Base-by-base conservation (phyloP, 64 coral and sea anemone genomes). In the Porites australiensis region DNA sequence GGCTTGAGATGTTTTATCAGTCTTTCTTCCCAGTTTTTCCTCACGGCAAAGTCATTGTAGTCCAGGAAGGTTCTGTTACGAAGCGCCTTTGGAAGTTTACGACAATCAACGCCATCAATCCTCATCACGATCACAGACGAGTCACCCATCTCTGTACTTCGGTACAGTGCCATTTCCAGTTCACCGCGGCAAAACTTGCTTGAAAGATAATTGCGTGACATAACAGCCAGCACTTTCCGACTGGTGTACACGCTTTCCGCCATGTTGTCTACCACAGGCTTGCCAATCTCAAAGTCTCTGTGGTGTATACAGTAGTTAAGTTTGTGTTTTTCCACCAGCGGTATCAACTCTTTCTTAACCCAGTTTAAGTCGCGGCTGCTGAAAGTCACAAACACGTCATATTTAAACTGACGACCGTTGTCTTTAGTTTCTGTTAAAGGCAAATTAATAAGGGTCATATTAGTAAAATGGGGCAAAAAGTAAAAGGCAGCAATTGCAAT, bases 221-320 rank as follows among this genome's bases (percentile, higher is more conserved):
- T 13, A 47, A 88, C 86, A 3, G 86, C 86, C 3, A 88, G 37
- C 43, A 57, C 11, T 57, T 89, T 89, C 4, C 50, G 15, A 55
- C 87, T 89, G 12, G 60, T 89, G 18, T 89, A 79, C 43, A 89
- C 72, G 54, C 74, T 79, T 89, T 89, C 72, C 62, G 48, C 88
- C 74, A 79, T 89, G 49, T 22, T 88, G 8, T 88, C 86, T 53
- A 54, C 49, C 27, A 88, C n/a, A 46, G 86, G 75, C 59, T 79
- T 68, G 48, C 88, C 74, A 68, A 22, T 74, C 50, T 55, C 74
- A 67, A 89, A 89, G 47, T 79, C 58, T 79, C 88, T 89, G 45
- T 89, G 63, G 37, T 89, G 88, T 15, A 89, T 62, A 15, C 88
- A 77, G 74, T 59, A 78, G 2, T 47, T 89, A 13, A 89, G 12